These are phyloP conservation scores for Cephalopachus bancanus DNA, from an alignment of 2,797 vertebrate genomes.

Conservation along the genomic window DNA sequence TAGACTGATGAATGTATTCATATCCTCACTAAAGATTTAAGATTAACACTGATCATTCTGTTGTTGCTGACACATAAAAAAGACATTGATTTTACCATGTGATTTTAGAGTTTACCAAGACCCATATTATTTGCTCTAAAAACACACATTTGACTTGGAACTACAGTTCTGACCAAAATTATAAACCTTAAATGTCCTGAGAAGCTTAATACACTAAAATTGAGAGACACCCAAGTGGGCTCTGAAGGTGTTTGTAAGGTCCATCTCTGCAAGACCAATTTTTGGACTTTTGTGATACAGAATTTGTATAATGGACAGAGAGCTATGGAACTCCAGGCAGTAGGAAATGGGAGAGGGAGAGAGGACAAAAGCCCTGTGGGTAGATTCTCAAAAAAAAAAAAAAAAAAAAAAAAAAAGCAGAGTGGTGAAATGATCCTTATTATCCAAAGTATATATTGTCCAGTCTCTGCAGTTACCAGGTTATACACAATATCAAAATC, in stretches of 20 bases:
- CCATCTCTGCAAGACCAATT: background rate
- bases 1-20: background rate
- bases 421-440: background rate
- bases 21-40: background rate
- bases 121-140: conserved; percentile 67
- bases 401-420: background rate
- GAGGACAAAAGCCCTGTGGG: background rate
- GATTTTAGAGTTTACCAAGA: conserved; percentile 65
- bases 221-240: conserved; percentile 37
- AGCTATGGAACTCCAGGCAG: background rate
- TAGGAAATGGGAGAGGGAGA: background rate
- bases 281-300: background rate
- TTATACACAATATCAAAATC: background rate
- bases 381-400: background rate
- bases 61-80: conserved; percentile 57
- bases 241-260: conserved; percentile 6
- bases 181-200: conserved; percentile 68
- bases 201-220: conserved; percentile 65
- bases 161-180: conserved; percentile 76
- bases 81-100: conserved; percentile 42
- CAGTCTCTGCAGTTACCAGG: background rate
- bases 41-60: background rate
- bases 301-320: background rate
- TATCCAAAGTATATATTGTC: background rate
- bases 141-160: conserved; percentile 76